Base-by-base conservation (phyloP, 1,140 invertebrate species). In the Oryzaephilus surinamensis region DNA sequence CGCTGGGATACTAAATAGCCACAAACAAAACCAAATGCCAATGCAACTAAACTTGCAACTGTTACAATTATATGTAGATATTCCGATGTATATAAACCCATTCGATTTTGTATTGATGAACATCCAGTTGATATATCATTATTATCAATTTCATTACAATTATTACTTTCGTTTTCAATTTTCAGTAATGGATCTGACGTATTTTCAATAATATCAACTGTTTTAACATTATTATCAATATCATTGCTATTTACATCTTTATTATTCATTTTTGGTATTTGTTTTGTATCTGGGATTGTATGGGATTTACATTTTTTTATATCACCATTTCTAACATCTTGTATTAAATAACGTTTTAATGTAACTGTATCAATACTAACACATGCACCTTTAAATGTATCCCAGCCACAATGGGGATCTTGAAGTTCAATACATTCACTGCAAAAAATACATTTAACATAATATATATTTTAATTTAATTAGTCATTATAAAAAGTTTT, bases 331-430 rank as follows among this genome's bases (percentile, higher is more conserved):
- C 37, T 33, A 1, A 62, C 40, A 46, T 62, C 58, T 47, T 62
- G 60, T 13, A 60, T 54, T 11, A 62, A 42, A 21, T 51, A 55
- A 13, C 51, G 42, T 40, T 49, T 54, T 20, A 46, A 48, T 4
- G 56, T 60, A 4, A 57, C 42, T 50, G 54, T 43, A 58, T 53
- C 36, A 57, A 67, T 28, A 57, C 61, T 54, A 10, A 58, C 52
- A 32, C 89, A 93, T 45, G 74, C 69, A 49, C 76, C 70, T 42
- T 77, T 73, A 33, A 77, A 77, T 16, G 77, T 74, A 61, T 92
- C 82, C 94, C 95, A 99, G 6, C 90, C 92, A 69, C 96, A 99
- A 63, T 97, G 92, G 1, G 95, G 95, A 68, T 98, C 95, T 70
- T 94, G 91, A 14, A 97, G 69, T 11, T 76, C 76, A 0, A 99